Evolutionary conservation across 2,888 invertebrate species (phyloP).

Genomic region (Agelastica alni): DNA sequence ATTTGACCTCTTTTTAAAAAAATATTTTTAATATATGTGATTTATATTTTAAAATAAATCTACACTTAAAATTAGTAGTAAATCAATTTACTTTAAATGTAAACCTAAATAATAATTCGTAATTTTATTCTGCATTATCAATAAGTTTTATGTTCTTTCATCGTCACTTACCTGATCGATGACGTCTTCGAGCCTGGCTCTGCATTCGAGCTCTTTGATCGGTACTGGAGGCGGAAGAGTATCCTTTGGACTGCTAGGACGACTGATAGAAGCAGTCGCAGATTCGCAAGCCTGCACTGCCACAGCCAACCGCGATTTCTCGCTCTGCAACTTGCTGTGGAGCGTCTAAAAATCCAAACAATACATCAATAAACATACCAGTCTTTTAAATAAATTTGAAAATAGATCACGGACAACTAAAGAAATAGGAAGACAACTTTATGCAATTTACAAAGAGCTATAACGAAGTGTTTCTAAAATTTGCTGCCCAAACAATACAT

Average conservation of each 20-base stretch:
- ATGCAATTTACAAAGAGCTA: too few relatives aligned
- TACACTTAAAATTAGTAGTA: too few relatives aligned
- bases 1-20: too few relatives aligned
- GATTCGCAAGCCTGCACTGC: constrained; percentile 94
- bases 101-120: neutral
- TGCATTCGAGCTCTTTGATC: constrained; percentile 79
- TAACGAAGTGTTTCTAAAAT: too few relatives aligned
- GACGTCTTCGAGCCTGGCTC: constrained; percentile 85
- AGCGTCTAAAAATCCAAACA: constrained; percentile 62
- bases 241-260: constrained; percentile 89
- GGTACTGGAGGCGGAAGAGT: constrained; percentile 84
- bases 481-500: too few relatives aligned
- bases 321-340: constrained; percentile 85
- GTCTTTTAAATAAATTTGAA: constrained; percentile 1
- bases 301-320: constrained; percentile 81
- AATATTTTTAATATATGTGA: too few relatives aligned
- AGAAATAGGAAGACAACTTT: neutral
- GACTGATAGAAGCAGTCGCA: constrained; percentile 87
- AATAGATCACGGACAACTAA: neutral
- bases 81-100: too few relatives aligned
- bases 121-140: constrained; percentile 4
- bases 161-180: constrained; percentile 78
- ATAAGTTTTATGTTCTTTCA: neutral
- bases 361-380: too few relatives aligned
- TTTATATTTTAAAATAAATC: too few relatives aligned